These are phyloP conservation scores for Campoletis raptor DNA, from an alignment of 2,888 invertebrate genomes.

Conservation along the genomic window DNA sequence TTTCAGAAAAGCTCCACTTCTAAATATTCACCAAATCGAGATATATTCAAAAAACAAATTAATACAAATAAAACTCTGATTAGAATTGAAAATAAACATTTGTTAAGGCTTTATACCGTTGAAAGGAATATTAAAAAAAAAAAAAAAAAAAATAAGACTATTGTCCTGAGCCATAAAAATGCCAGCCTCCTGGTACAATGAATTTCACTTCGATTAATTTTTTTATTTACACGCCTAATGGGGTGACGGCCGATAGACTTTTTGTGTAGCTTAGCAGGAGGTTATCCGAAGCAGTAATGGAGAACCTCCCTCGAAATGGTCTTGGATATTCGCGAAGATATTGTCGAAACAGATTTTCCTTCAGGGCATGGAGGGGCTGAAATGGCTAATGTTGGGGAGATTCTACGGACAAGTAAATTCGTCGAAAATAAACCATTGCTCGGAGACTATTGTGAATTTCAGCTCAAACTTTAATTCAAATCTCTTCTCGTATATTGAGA, in stretches of 20 bases:
- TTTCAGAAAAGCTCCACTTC: too few relatives aligned
- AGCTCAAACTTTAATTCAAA: neutral
- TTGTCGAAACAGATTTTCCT: slow-evolving; percentile 36
- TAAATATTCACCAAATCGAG: too few relatives aligned
- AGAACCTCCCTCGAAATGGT: slow-evolving; percentile 17
- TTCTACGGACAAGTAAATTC: slow-evolving; percentile 3
- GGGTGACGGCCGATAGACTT: slow-evolving; percentile 41
- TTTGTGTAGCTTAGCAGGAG: slow-evolving; percentile 51
- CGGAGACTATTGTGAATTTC: neutral
- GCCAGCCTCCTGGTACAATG: neutral
- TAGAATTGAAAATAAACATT: too few relatives aligned
- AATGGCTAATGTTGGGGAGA: slow-evolving; percentile 27
- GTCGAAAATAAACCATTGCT: neutral
- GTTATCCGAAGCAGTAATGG: slow-evolving; percentile 22
- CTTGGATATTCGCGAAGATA: slow-evolving; percentile 35
- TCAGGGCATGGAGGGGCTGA: slow-evolving; percentile 22
- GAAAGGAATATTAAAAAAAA: neutral
- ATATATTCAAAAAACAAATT: neutral
- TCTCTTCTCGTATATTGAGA: neutral
- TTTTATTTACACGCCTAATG: slow-evolving; percentile 37
- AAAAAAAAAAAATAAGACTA: neutral
- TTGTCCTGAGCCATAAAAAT: neutral
- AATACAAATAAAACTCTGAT: neutral
- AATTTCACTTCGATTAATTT: slow-evolving; percentile 18
- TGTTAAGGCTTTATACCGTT: neutral